Evolutionary conservation across 2,888 invertebrate species (phyloP).

Genomic region (Hemaris fuciformis): DNA sequence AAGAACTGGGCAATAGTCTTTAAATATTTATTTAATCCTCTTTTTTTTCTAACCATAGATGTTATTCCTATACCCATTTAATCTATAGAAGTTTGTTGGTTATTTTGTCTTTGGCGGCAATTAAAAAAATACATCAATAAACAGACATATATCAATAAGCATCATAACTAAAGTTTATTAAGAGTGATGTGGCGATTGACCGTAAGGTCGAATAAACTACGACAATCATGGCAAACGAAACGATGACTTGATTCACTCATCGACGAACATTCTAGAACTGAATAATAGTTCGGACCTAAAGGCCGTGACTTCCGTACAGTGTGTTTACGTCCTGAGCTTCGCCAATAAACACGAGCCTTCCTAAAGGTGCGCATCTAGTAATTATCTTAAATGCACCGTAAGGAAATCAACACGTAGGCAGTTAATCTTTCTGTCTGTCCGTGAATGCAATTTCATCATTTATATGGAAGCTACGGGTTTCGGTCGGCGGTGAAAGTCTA

Average conservation of each 20-base stretch:
- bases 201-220: too few relatives aligned
- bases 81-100: too few relatives aligned
- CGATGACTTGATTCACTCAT: not conserved
- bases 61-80: too few relatives aligned
- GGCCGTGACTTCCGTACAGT: not conserved
- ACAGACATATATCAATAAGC: too few relatives aligned
- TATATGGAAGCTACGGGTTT: constrained; percentile 19
- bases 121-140: too few relatives aligned
- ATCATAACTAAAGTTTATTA: too few relatives aligned
- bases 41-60: too few relatives aligned
- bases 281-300: not conserved
- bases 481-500: constrained; percentile 4
- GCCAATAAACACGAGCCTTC: not conserved
- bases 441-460: constrained; percentile 33
- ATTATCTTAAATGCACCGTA: constrained; percentile 60
- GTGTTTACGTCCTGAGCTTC: not conserved
- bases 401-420: constrained; percentile 47
- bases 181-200: too few relatives aligned
- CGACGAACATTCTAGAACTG: not conserved
- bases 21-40: too few relatives aligned
- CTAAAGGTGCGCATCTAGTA: constrained; percentile 39
- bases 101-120: too few relatives aligned
- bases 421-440: constrained; percentile 49
- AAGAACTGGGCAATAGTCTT: too few relatives aligned
- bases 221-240: not conserved